phyloP scores from a whole-genome alignment of 1,140 invertebrate genomes.

The Apocrypta bakeri region DNA sequence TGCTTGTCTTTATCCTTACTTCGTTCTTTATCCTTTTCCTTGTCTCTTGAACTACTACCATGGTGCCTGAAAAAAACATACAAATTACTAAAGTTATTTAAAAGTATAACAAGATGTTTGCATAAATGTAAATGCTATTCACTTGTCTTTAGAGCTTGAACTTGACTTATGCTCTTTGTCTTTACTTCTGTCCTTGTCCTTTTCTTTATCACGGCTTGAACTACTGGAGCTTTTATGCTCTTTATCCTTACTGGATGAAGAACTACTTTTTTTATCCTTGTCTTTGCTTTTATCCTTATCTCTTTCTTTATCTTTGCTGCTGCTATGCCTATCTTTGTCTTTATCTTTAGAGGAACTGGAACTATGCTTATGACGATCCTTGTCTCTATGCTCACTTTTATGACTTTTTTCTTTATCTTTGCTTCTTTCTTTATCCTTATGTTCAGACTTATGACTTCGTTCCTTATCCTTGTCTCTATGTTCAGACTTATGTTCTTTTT shows the following conservation, averaged over 20 bases:
- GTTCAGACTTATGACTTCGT: conserved; percentile 73
- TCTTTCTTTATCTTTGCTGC: conserved; percentile 55
- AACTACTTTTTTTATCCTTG: conserved; percentile 67
- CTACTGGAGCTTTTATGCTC: conserved; percentile 78
- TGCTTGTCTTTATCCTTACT: conserved; percentile 62
- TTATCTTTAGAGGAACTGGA: conserved; percentile 68
- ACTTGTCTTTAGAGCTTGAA: conserved; percentile 69
- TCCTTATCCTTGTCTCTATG: conserved; percentile 80
- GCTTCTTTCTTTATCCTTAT: conserved; percentile 72
- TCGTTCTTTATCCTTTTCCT: conserved; percentile 59
- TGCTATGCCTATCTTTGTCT: conserved; percentile 71
- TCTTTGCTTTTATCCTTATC: conserved; percentile 59
- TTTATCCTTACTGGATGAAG: conserved; percentile 75
- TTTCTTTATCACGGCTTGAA: conserved; percentile 66
- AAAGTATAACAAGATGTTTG: no score
- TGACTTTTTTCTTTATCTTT: conserved; percentile 72
- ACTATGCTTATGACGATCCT: conserved; percentile 67
- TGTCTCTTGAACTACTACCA: conserved; percentile 67
- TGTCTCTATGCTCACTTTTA: conserved; percentile 68
- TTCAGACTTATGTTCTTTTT: conserved; percentile 82
- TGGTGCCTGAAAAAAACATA: conserved; percentile 64
- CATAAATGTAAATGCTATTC: conserved; percentile 47
- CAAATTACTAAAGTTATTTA: conserved; percentile 16
- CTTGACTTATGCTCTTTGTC: conserved; percentile 70
- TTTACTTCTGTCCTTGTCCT: conserved; percentile 66